A percentile compares a stretch with the other conserved stretches of the same genome.
Evolutionary conservation across 2,113 vertebrate species (phyloP).

Genomic region (Seriola aureovittata): DNA sequence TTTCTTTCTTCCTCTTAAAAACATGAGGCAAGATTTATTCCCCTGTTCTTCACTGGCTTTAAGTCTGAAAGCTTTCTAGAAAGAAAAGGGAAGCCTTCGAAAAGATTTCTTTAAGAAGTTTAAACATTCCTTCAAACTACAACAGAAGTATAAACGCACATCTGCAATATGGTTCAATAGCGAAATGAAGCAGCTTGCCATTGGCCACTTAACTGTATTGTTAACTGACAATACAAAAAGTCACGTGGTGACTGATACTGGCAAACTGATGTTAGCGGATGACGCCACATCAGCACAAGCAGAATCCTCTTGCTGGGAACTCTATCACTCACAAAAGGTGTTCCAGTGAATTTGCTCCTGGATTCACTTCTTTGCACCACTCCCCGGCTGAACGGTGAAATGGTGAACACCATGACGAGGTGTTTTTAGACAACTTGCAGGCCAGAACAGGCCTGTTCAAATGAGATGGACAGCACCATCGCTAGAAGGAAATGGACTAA

Average conservation of each 20-base stretch:
- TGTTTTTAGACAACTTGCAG: conserved; percentile 3
- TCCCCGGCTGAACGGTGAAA: neutral
- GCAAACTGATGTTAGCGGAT: neutral
- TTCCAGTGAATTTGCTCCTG: neutral
- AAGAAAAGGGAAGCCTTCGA: neutral
- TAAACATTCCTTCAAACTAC: neutral
- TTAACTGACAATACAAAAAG: neutral
- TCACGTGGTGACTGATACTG: neutral
- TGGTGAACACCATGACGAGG: neutral
- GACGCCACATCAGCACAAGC: neutral
- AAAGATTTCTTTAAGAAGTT: neutral
- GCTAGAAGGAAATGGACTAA: conserved; percentile 25
- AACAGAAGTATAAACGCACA: neutral
- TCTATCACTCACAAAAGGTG: neutral
- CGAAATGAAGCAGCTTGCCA: neutral
- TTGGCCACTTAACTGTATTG: neutral
- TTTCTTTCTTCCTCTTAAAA: neutral
- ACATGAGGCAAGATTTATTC: too few species aligned
- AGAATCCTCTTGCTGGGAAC: neutral
- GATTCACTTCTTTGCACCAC: neutral
- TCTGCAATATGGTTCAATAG: neutral
- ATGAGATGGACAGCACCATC: conserved; percentile 37
- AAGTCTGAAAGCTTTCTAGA: neutral
- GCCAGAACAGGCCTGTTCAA: conserved; percentile 11
- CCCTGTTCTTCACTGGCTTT: too few species aligned